Base-by-base conservation (phyloP, 1,140 invertebrate species). In the Drosophila kikkawai region DNA sequence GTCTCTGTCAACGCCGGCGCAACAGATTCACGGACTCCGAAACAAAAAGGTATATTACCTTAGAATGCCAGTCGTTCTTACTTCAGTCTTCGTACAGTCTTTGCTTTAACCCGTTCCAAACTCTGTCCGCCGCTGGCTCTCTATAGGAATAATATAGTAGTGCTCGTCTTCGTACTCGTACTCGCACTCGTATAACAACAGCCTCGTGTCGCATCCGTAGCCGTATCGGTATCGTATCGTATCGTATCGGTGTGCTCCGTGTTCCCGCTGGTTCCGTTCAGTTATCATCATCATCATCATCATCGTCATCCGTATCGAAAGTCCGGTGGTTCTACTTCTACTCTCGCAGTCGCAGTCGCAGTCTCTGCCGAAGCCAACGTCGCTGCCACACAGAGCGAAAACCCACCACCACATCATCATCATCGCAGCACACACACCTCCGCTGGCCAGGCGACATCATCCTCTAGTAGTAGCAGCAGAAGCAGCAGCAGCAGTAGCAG, bases 11-110 rank as follows among this genome's bases (percentile, higher is more conserved):
- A 12, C 61, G 79, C 47, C 58, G 51, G 41, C 82, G 73, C 90
- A 91, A 91, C 90, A 91, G 90, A 86, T 91, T 91, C 90, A 85
- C 66, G 67, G 68, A 91, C 90, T 91, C 91, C 91, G 91, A 92
- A 92, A 92, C 81, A 90, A 91, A 91, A 91, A 91, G 91, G 92
- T 92, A 93, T 92, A 93, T 92, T 93, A 93, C 92, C 92, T 93
- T 91, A 87, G 91, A 92, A 93, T 91, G 80, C 77, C 88, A 91
- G 83, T 83, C 83, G 92, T 91, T 93, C 88, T 93, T 91, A 93
- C 91, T 93, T 93, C 92, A 93, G 92, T 93, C 92, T 93, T 93
- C 92, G 92, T 93, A 93, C 92, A 93, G 92, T 93, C 92, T 93
- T 93, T 92, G 92, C 92, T 93, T 93, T 93, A 93, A 93, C 92